phyloP scores from a whole-genome alignment of 2,113 vertebrate species.

The Microcebus tavaratra region DNA sequence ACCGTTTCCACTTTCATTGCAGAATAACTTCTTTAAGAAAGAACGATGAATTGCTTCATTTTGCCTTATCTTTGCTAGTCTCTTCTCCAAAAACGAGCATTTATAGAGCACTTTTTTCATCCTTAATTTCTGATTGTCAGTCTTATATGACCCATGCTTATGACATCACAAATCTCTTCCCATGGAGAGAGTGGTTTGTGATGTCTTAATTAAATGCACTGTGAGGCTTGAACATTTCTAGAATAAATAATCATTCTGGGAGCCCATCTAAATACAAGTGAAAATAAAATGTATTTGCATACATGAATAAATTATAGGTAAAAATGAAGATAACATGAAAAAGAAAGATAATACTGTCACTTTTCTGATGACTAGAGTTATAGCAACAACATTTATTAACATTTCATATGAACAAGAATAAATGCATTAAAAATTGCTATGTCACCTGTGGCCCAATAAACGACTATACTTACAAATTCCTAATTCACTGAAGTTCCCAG shows the following conservation, averaged over 20 bases:
- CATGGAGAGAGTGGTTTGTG: neutral
- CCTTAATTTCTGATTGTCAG: neutral
- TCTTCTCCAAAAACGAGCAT: neutral
- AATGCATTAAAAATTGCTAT: conserved; percentile 31
- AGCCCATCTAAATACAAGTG: neutral
- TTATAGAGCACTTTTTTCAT: neutral
- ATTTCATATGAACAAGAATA: conserved; percentile 44
- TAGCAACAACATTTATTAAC: conserved; percentile 27
- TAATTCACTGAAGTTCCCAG: neutral
- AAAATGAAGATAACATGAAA: neutral
- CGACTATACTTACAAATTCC: neutral
- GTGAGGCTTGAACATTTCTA: conserved; percentile 34
- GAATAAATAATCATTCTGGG: conserved; percentile 50
- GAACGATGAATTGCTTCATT: neutral
- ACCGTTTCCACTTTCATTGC: neutral
- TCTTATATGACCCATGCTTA: neutral
- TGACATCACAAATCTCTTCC: conserved; percentile 54
- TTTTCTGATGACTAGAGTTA: conserved; percentile 45
- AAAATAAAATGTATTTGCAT: conserved; percentile 47
- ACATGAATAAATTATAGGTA: conserved; percentile 42
- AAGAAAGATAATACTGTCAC: neutral
- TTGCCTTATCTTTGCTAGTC: neutral
- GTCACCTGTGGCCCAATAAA: neutral
- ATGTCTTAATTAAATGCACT: conserved; percentile 64
- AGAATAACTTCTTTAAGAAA: neutral